Base-by-base conservation (phyloP, 2,888 invertebrate species). In the Morpho achilles region DNA sequence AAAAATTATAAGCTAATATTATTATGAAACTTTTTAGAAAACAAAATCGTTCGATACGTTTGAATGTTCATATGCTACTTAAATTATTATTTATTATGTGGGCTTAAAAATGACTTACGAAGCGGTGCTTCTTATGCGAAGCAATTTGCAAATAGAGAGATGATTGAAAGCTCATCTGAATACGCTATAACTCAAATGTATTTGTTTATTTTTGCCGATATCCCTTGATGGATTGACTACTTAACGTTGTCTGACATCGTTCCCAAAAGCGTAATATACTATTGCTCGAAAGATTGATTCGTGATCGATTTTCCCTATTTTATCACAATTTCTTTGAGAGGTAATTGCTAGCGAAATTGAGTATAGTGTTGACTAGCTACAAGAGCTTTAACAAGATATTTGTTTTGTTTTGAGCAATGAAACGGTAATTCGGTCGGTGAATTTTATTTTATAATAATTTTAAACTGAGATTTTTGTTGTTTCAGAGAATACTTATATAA, bases 111-210 rank as follows among this genome's bases (percentile, higher is more conserved):
- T 22, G 23, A 44, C 32, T 52, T 10, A 32, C 7, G n/a, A 43
- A 44, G 32, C n/a, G 7, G 44, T 22, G 16, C 42, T 50, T 16
- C 50, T 41, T 16, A 42, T 41, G 50, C 50, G 9, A 49, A 2
- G 48, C 39, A 8, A 42, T 16, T 22, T 23, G 47, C 22, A 53
- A 53, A 53, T 41, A 53, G 23, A 41, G 47, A 47, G 41, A 47
- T 53, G 53, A 53, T 53, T 22, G 53, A 53, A 53, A 53, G 53
- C 41, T 53, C 41, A 53, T 53, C 47, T 53, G 53, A 53, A 53
- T 53, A 47, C 47, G 53, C 42, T 22, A 53, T 47, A 47, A 53
- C 47, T 8, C 41, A 41, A 53, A 41, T 53, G 47, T 45, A 47
- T 41, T 47, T 47, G 47, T 47, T 53, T 47, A 53, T 53, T 53